phyloP scores from a whole-genome alignment of 2,113 vertebrate species.

The Carollia perspicillata region DNA sequence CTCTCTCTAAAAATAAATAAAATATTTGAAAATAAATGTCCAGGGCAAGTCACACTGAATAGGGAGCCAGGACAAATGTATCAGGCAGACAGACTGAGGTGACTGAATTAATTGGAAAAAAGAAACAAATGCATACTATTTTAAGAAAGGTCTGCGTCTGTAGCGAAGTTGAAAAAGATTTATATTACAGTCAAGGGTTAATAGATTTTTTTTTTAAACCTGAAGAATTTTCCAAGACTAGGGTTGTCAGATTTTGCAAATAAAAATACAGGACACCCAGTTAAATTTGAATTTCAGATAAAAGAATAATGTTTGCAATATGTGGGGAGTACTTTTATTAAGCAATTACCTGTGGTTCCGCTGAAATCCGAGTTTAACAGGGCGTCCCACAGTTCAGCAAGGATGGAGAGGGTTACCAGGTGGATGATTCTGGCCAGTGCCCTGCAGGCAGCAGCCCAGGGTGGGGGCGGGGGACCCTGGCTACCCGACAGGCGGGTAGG shows the following conservation, averaged over 20 bases:
- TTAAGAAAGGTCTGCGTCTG: background rate
- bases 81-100: background rate
- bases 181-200: background rate
- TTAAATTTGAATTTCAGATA: background rate
- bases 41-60: background rate
- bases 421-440: accelerated
- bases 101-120: background rate
- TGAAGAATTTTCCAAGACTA: background rate
- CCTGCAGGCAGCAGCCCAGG: no score
- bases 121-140: background rate
- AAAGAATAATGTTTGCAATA: background rate
- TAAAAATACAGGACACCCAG: background rate
- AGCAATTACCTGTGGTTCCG: background rate
- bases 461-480: no score
- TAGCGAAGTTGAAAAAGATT: background rate
- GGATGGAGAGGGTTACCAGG: accelerated
- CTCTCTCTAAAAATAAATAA: no score
- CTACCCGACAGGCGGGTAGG: background rate
- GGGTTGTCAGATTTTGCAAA: background rate
- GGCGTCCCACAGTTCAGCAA: background rate
- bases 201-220: background rate
- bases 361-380: background rate
- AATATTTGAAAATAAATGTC: background rate
- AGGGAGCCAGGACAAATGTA: background rate
- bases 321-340: background rate